phyloP scores from a whole-genome alignment of 2,113 vertebrate species.

The Corythaixoides concolor region DNA sequence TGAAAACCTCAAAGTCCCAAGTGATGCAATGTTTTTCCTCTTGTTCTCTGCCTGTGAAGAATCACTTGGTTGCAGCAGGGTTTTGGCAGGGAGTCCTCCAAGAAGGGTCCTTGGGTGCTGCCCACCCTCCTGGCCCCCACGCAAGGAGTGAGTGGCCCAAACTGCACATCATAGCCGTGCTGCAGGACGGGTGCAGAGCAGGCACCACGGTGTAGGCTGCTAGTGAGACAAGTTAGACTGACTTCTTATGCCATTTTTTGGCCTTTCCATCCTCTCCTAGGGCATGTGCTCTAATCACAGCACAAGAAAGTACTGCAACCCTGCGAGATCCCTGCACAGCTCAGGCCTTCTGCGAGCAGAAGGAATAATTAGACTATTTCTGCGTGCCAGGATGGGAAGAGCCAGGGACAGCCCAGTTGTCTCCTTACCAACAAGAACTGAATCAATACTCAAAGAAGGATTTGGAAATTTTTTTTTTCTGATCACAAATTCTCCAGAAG shows the following conservation, averaged over 20 bases:
- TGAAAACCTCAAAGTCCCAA: not conserved
- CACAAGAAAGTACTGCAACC: not conserved
- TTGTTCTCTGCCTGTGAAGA: not conserved
- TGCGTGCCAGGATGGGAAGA: not conserved
- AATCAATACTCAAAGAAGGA: not conserved
- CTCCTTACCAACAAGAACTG: not conserved
- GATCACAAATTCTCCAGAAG: not conserved
- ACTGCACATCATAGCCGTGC: fast-evolving
- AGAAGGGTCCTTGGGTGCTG: not conserved
- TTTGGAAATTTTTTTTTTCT: not conserved
- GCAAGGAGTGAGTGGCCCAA: not conserved
- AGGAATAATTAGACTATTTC: not conserved
- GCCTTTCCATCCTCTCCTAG: not conserved
- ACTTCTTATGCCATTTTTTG: not conserved
- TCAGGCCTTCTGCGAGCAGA: not conserved
- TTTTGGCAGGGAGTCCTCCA: not conserved
- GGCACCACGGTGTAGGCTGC: fast-evolving
- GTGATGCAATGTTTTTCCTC: not conserved
- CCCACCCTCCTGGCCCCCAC: not conserved
- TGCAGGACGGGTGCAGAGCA: fast-evolving
- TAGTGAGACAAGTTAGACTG: not conserved
- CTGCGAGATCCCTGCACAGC: not conserved
- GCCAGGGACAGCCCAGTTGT: not conserved
- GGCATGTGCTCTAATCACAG: not conserved
- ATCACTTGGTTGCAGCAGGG: not conserved